Evolutionary conservation across 2,888 invertebrate species (phyloP), one percentile per base, ranked within the genome.

Genomic region (Bedellia somnulentella): DNA sequence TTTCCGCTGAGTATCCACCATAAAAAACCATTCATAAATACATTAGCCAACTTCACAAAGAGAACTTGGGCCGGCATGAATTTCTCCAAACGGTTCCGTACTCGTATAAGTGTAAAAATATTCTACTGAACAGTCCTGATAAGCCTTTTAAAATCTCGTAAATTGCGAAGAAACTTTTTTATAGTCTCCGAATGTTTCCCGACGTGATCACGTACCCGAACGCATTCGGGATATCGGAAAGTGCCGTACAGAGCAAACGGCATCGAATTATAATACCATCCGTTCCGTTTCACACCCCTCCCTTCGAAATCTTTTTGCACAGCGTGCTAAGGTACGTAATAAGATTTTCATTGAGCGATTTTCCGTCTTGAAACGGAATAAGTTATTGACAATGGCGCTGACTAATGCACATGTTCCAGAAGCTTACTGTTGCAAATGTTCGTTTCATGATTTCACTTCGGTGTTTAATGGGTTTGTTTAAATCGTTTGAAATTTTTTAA

Each of bases 131-230:
- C 54, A 60, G 56, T 59, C 27, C 66, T 64, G 61, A 66, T 68
- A 64, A 52, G 58, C 56, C 62, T 58, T 60, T 66, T 67, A 62
- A 61, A 56, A 57, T 52, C 64, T 67, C 67, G 60, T 64, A 64
- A 67, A 68, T 67, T 63, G 51, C 44, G 57, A 60, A 55, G 59
- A 66, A 60, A 60, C 64, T 64, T 61, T 61, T 68, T 64, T 61
- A 63, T 62, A 57, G 58, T 58, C 57, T 50, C 53, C 55, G 61
- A 62, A 63, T 61, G 55, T 61, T 61, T 57, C 44, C 49, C 52
- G 52, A 56, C 57, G 58, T 50, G 56, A 55, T 21, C 29, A 29
- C 29, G 32, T 15, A 31, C 47, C 49, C 49, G 49, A 52, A 49
- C 54, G 56, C 52, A 52, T 49, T 49, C 49, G 55, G 49, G 53